A percentile compares a stretch with the other conserved stretches of the same genome.
Evolutionary conservation across 2,113 vertebrate genomes (phyloP).

Genomic region (Scytalopus superciliaris): DNA sequence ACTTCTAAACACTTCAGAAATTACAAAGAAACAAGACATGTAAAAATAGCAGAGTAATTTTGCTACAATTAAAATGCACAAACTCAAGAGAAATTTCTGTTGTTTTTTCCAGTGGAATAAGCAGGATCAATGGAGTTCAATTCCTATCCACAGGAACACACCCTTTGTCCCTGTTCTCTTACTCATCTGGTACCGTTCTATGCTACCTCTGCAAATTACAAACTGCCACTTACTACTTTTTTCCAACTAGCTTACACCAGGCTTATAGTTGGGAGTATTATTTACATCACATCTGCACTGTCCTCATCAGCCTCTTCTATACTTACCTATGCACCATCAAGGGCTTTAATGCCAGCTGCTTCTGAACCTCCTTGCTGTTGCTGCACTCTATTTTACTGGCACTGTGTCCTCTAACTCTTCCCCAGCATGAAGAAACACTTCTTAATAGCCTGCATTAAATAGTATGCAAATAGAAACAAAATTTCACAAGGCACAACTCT

Average conservation of each 20-base stretch:
- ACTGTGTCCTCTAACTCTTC: neutral
- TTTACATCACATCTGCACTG: neutral
- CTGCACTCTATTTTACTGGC: neutral
- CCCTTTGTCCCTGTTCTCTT: neutral
- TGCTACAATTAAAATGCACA: neutral
- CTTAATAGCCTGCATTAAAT: neutral
- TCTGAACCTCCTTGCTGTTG: neutral
- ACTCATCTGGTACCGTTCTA: neutral
- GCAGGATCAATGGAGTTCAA: neutral
- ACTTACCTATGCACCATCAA: neutral
- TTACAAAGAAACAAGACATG: fast-evolving
- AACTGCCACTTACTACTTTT: neutral
- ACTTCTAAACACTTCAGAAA: neutral
- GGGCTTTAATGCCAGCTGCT: neutral
- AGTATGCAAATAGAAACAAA: neutral
- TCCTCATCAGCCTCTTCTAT: neutral
- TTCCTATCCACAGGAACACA: neutral
- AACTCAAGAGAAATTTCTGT: neutral
- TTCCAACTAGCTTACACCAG: neutral
- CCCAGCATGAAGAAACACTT: neutral
- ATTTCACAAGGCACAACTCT: neutral
- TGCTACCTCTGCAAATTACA: neutral
- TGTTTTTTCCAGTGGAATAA: neutral
- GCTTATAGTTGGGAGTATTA: neutral
- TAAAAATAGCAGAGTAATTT: neutral